phyloP scores from a whole-genome alignment of 2,113 vertebrate genomes.

The Beaufortia kweichowensis region DNA sequence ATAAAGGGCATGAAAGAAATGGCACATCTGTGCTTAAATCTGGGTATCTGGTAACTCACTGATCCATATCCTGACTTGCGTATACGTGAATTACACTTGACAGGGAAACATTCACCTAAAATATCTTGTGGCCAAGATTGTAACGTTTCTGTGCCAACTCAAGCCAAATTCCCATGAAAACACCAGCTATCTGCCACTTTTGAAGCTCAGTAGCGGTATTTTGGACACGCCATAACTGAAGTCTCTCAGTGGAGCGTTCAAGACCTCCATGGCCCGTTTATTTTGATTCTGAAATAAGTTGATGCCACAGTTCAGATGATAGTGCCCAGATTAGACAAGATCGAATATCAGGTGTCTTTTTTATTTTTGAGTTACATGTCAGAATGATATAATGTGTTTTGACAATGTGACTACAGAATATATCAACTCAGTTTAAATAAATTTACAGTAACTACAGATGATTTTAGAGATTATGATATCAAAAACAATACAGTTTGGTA shows the following conservation, averaged over 20 bases:
- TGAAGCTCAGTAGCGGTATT: background rate
- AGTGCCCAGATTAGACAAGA: slow-evolving; percentile 19
- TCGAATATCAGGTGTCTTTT: background rate
- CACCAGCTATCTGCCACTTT: background rate
- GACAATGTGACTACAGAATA: background rate
- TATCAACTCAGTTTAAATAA: background rate
- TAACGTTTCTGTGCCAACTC: background rate
- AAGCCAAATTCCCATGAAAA: slow-evolving; percentile 14
- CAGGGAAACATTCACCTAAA: background rate
- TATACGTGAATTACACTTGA: background rate
- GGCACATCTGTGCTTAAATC: background rate
- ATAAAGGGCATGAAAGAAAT: background rate
- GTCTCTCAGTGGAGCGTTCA: slow-evolving; percentile 2
- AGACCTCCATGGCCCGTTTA: slow-evolving; percentile 3
- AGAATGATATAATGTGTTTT: background rate
- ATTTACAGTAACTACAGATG: background rate
- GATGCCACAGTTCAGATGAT: background rate
- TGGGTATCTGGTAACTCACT: slow-evolving; percentile 1
- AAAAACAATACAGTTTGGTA: background rate
- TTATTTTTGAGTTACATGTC: background rate
- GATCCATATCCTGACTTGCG: background rate
- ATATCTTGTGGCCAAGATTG: no score
- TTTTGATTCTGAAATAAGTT: background rate
- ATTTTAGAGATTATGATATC: no score
- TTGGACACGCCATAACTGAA: slow-evolving; percentile 12